Conservation (phyloP, 2,797 vertebrate species). For the Etheostoma nigrum region DNA sequence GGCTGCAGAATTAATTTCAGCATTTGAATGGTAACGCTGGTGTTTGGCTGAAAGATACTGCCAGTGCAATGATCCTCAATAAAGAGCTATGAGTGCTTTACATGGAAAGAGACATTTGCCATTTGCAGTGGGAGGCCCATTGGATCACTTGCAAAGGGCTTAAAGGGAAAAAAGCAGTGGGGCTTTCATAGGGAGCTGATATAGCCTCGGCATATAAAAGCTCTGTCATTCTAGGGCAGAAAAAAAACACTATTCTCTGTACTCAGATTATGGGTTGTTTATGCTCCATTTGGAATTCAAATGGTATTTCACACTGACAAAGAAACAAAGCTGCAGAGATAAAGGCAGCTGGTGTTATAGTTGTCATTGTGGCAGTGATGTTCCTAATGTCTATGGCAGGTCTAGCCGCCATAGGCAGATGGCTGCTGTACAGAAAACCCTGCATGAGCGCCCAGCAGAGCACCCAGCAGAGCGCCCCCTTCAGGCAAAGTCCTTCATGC, state of each 20-base stretch:
- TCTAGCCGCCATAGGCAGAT: conserved; percentile 60
- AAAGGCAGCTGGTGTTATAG: conserved; percentile 65
- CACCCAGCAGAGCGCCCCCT: conserved; percentile 54
- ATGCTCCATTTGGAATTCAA: conserved; percentile 72
- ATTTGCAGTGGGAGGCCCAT: conserved; percentile 70
- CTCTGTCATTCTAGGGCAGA: conserved; percentile 47
- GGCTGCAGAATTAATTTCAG: conserved; percentile 75
- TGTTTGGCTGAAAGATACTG: conserved; percentile 76
- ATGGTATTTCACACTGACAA: conserved; percentile 66
- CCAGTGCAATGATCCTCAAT: conserved; percentile 73
- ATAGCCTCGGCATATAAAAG: conserved; percentile 62
- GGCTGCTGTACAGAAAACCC: conserved; percentile 46
- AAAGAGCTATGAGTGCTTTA: conserved; percentile 74
- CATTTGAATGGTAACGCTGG: conserved; percentile 76
- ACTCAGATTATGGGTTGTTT: conserved; percentile 71
- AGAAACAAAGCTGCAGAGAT: conserved; percentile 68
- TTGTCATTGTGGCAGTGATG: conserved; percentile 56
- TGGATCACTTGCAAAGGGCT: conserved; percentile 59
- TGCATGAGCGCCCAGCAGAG: conserved; percentile 26
- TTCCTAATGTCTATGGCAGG: conserved; percentile 52
- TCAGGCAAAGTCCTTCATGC: conserved; percentile 38
- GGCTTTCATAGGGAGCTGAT: conserved; percentile 61
- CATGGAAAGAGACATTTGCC: conserved; percentile 71
- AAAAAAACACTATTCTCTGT: conserved; percentile 53
- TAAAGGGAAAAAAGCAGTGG: conserved; percentile 23